These are phyloP conservation scores for Nannoperca australis DNA, from an alignment of 2,797 vertebrate genomes.

Conservation along the genomic window DNA sequence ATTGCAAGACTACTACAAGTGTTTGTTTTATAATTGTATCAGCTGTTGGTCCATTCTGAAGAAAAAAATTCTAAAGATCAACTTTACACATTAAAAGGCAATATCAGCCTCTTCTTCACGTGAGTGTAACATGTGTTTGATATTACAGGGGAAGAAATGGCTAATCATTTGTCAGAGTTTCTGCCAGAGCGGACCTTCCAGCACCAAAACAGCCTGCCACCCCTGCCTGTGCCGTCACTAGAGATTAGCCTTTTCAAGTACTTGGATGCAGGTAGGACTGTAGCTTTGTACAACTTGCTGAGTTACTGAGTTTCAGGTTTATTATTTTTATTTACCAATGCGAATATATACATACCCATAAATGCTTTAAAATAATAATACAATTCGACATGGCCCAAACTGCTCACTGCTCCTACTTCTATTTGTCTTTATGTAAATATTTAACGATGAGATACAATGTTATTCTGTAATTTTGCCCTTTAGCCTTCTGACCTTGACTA, in stretches of 20 bases:
- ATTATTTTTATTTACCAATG: background rate
- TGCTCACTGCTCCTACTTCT: background rate
- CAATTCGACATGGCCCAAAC: background rate
- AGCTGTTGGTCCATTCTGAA: background rate
- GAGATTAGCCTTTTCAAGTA: constrained; percentile 92
- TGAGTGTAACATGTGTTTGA: constrained; percentile 6
- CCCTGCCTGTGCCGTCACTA: constrained; percentile 92
- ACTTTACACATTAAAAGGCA: too few species aligned
- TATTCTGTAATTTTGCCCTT: background rate
- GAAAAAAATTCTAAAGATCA: background rate
- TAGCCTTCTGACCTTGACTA: background rate
- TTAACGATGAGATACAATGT: too few species aligned
- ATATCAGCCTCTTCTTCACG: background rate
- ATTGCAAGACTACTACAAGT: background rate
- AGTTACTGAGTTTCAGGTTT: background rate
- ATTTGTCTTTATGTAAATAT: background rate
- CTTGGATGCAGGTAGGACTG: constrained; percentile 90
- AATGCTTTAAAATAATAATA: background rate
- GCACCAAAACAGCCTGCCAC: constrained; percentile 90
- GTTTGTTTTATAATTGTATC: background rate
- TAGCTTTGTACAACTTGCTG: background rate
- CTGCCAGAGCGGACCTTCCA: constrained; percentile 91
- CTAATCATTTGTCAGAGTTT: constrained; percentile 87
- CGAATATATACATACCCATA: background rate
- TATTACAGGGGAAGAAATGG: constrained; percentile 82